A percentile compares a stretch with the other conserved stretches of the same genome.
Conservation (phyloP, 2,113 vertebrate genomes). For the Protomyctophum bolini region DNA sequence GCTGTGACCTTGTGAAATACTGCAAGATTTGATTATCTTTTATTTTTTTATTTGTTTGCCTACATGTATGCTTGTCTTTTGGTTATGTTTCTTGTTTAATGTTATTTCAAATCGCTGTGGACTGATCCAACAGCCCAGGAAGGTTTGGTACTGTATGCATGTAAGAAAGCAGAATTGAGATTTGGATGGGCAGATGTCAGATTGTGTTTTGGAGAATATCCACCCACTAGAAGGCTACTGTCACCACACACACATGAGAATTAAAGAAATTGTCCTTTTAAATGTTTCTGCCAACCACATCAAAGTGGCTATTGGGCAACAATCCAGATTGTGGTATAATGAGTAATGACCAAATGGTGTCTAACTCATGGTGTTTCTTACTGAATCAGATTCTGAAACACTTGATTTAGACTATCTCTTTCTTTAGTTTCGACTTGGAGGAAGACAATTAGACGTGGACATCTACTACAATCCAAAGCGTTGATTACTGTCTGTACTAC, state of each 20-base stretch:
- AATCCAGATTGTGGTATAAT: background rate
- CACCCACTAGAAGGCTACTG: background rate
- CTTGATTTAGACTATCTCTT: background rate
- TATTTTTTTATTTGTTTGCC: background rate
- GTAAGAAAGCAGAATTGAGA: background rate
- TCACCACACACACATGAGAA: background rate
- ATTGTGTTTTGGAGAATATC: constrained; percentile 10
- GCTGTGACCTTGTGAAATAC: constrained; percentile 46
- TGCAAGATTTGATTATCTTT: constrained; percentile 62
- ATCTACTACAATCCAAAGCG: constrained; percentile 44
- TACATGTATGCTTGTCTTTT: constrained; percentile 4
- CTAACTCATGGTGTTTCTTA: constrained; percentile 5
- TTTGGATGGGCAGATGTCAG: constrained; percentile 2
- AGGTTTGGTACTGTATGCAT: constrained; percentile 24
- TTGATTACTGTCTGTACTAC: constrained; percentile 39
- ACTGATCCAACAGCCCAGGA: background rate
- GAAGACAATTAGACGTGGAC: background rate
- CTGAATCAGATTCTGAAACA: background rate
- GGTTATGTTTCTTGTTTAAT: constrained; percentile 15
- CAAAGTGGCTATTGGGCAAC: too few relatives aligned
- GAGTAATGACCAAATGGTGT: background rate
- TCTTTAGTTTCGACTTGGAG: constrained; percentile 7
- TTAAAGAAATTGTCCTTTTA: constrained; percentile 5
- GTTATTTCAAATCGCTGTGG: background rate
- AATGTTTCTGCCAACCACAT: background rate